Conservation (phyloP, 2,888 invertebrate species). For the Drosophila meridiana region DNA sequence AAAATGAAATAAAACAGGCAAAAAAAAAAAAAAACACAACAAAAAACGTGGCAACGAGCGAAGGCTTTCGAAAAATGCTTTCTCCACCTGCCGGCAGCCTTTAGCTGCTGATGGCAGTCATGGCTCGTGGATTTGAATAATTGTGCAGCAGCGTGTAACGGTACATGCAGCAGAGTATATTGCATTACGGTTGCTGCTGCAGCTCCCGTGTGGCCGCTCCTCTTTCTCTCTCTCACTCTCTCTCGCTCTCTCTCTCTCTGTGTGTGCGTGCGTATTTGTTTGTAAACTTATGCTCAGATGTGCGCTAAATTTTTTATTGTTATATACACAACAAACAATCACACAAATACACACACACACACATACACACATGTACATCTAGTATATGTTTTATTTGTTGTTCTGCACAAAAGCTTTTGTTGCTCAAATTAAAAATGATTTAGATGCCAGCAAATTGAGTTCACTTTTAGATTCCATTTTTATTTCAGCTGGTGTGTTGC, state of each 20-base stretch:
- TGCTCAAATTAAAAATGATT: conserved; percentile 80
- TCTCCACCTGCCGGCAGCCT: conserved; percentile 1
- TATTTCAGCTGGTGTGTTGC: conserved; percentile 60
- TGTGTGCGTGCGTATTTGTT: conserved; percentile 31
- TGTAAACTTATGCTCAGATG: conserved; percentile 55
- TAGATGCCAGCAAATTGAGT: conserved; percentile 78
- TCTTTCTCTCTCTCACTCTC: not conserved
- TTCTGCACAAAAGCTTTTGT: conserved; percentile 42
- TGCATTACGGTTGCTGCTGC: conserved; percentile 47
- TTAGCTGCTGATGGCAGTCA: conserved; percentile 56
- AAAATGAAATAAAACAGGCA: conserved; percentile 16
- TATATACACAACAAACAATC: conserved; percentile 22
- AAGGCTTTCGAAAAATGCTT: conserved; percentile 32
- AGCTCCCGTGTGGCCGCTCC: conserved; percentile 10
- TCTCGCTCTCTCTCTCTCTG: no score
- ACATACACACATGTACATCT: not conserved
- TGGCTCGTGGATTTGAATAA: conserved; percentile 77
- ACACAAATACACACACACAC: conserved; percentile 2
- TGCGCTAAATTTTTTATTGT: conserved; percentile 58
- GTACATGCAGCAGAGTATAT: conserved; percentile 56
- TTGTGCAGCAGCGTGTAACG: conserved; percentile 77
- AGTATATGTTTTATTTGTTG: conserved; percentile 5
- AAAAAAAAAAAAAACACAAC: not conserved
- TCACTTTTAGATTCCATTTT: conserved; percentile 62
- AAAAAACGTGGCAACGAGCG: conserved; percentile 28